Evolutionary conservation across 2,113 vertebrate species (phyloP).

Genomic region (Elaphurus davidianus): DNA sequence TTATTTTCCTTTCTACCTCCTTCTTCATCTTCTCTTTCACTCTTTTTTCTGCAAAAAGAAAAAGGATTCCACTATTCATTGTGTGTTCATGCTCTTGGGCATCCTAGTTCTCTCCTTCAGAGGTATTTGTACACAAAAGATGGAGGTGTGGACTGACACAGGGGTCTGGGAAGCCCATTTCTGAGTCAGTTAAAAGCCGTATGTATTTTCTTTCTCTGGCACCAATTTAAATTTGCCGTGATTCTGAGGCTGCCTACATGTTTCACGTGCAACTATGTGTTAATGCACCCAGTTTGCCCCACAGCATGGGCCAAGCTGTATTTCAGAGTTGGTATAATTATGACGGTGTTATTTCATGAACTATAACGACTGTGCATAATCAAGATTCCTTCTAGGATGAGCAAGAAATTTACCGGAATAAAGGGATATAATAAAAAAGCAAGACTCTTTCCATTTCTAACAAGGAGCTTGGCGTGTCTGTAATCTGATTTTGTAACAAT

Average conservation of each 20-base stretch:
- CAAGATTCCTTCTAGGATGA: slow-evolving; percentile 14
- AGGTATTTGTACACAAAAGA: neutral
- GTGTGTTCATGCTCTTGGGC: neutral
- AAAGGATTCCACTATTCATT: neutral
- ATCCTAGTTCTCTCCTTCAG: neutral
- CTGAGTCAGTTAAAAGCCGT: neutral
- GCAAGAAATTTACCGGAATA: neutral
- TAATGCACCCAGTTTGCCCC: neutral
- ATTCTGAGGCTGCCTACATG: neutral
- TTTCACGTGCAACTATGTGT: neutral
- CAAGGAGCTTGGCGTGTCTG: neutral
- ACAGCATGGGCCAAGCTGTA: neutral
- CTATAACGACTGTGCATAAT: neutral
- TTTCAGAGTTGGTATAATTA: neutral
- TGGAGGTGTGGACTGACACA: neutral
- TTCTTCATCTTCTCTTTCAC: neutral
- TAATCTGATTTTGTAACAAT: slow-evolving; percentile 51
- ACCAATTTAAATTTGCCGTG: neutral
- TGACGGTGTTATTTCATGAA: neutral
- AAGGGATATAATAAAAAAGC: slow-evolving; percentile 36
- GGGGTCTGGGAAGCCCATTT: neutral
- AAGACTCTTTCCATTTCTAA: slow-evolving; percentile 28
- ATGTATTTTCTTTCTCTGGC: neutral
- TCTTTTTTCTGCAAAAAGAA: neutral
- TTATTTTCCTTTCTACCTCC: neutral